Conservation (phyloP, 2,888 invertebrate genomes). For the Liopterus haemorrhoidalis region DNA sequence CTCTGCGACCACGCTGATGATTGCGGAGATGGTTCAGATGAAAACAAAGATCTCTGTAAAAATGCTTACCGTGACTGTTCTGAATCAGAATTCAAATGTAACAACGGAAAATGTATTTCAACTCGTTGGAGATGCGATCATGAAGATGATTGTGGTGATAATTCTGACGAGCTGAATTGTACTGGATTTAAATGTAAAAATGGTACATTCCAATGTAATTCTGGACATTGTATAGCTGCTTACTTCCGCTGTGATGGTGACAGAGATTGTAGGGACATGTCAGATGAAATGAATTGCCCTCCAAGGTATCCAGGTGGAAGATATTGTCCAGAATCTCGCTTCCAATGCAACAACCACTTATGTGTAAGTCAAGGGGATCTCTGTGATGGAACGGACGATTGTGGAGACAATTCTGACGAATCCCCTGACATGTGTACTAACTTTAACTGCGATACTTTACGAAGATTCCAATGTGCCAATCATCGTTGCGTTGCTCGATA, state of each 20-base stretch:
- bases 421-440: slow-evolving; percentile 71
- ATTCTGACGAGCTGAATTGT: slow-evolving; percentile 82
- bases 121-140: slow-evolving; percentile 91
- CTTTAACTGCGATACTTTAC: slow-evolving; percentile 77
- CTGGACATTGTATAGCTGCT: slow-evolving; percentile 87
- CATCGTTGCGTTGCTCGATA: slow-evolving; percentile 80
- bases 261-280: slow-evolving; percentile 81
- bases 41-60: slow-evolving; percentile 72
- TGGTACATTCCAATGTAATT: slow-evolving; percentile 85
- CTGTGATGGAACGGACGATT: slow-evolving; percentile 91
- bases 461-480: slow-evolving; percentile 85
- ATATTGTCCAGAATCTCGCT: slow-evolving; percentile 83
- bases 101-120: slow-evolving; percentile 85
- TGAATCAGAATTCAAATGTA: slow-evolving; percentile 85
- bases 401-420: slow-evolving; percentile 88
- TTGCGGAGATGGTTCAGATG: slow-evolving; percentile 92
- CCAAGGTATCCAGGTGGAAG: slow-evolving; percentile 81
- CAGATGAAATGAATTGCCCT: slow-evolving; percentile 84
- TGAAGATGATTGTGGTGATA: slow-evolving; percentile 95
- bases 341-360: slow-evolving; percentile 87
- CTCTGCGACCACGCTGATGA: slow-evolving; percentile 95
- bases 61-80: slow-evolving; percentile 84
- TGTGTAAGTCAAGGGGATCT: slow-evolving; percentile 86
- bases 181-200: slow-evolving; percentile 80
- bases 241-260: slow-evolving; percentile 87